Conservation (phyloP, 2,888 invertebrate species). For the Ophraella communa region DNA sequence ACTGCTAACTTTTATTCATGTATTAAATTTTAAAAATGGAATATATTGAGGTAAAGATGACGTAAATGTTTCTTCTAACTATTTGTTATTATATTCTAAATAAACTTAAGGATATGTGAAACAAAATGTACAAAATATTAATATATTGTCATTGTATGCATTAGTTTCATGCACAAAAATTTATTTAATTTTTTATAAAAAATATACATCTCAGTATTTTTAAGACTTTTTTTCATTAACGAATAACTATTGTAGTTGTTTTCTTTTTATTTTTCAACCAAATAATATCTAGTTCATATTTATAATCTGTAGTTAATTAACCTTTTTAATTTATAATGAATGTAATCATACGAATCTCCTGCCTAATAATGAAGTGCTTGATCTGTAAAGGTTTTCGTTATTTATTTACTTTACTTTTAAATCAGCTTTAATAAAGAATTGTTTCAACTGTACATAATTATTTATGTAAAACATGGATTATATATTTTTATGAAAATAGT, state of each 20-base stretch:
- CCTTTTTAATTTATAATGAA: conserved; percentile 12
- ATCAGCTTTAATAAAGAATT: conserved; percentile 23
- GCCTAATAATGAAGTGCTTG: conserved; percentile 9
- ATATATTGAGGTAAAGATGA: conserved; percentile 35
- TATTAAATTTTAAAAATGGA: conserved; percentile 21
- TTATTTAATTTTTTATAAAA: conserved; percentile 35
- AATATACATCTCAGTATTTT: conserved; percentile 40
- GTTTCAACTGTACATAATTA: conserved; percentile 34
- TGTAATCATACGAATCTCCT: conserved; percentile 12
- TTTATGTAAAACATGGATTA: conserved; percentile 14
- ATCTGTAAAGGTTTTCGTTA: conserved; percentile 7
- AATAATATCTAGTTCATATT: conserved; percentile 12
- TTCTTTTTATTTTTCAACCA: conserved; percentile 8
- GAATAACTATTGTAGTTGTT: conserved; percentile 1
- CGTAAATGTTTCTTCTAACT: conserved; percentile 41
- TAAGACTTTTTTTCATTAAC: conserved; percentile 14
- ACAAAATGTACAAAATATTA: conserved; percentile 47
- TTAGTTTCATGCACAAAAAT: conserved; percentile 31
- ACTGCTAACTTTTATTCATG: conserved; percentile 39
- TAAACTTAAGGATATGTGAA: conserved; percentile 47
- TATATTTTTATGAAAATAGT: conserved; percentile 23
- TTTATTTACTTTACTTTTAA: conserved; percentile 36
- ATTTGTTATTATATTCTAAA: conserved; percentile 46
- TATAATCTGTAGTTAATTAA: conserved; percentile 7
- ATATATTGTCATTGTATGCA: conserved; percentile 28